Base-by-base conservation (phyloP, 2,888 invertebrate genomes). In the Orgyia antiqua region DNA sequence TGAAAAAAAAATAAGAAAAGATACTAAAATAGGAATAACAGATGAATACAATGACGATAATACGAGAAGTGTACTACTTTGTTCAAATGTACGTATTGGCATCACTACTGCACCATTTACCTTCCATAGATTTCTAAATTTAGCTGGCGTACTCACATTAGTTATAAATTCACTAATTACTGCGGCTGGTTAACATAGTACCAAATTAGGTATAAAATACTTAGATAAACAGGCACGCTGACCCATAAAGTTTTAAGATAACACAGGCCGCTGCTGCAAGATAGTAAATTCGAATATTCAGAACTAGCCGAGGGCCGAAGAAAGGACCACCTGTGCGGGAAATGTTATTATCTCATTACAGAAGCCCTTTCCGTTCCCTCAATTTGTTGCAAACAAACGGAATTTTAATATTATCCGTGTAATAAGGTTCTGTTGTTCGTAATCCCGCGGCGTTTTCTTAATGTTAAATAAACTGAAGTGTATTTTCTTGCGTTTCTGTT, bases 301-400 rank as follows among this genome's bases (percentile, higher is more conserved):
- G 41, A 43, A 39, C 26, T n/a, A n/a, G n/a, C 36, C 25, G 38
- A 37, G 42, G 41, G 35, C 35, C 39, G 39, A 36, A 36, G 39
- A 43, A 40, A 39, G 37, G 55, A 49, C 57, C 70, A 72, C 72
- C 72, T 72, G 72, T 56, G 65, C 58, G 58, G 57, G 51, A 64
- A 71, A 69, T 65, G 70, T 77, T 76, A 71, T 75, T 75, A 74
- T 76, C 75, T 76, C 74, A 75, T 77, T 77, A 77, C 65, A 57
- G 35, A 44, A 58, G 65, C 66, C 73, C 66, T 69, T 71, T 61
- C 58, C 59, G 58, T 66, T 68, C 55, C 66, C 68, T 63, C 70
- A 70, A 68, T 70, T 69, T 63, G 66, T 64, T 54, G 53, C 49
- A 64, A 72, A 71, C 73, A 74, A 72, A 73, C 68, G 64, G 64